A percentile compares a stretch with the other conserved stretches of the same genome.
These are phyloP conservation scores for Megathymus violae DNA, from an alignment of 1,140 invertebrate species.

Conservation along the genomic window DNA sequence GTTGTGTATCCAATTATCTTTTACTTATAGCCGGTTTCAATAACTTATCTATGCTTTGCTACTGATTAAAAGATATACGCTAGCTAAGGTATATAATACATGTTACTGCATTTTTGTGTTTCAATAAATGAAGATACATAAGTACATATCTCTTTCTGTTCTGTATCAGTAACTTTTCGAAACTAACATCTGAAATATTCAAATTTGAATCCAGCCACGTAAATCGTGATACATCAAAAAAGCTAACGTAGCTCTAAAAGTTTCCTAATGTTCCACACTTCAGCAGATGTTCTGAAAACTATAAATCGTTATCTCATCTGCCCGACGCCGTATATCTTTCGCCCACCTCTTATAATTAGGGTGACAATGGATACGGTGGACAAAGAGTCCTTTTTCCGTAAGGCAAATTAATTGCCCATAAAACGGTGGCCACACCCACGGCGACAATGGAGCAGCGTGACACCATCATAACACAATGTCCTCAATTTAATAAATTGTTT, in stretches of 20 bases:
- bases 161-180: too few species aligned
- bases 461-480: slow-evolving; percentile 7
- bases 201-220: background rate
- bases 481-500: slow-evolving; percentile 23
- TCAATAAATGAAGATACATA: too few species aligned
- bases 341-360: slow-evolving; percentile 36
- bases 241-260: slow-evolving; percentile 5
- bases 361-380: slow-evolving; percentile 39
- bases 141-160: too few species aligned
- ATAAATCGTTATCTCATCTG: slow-evolving; percentile 24
- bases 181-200: background rate
- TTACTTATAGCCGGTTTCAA: too few species aligned
- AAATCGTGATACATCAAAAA: slow-evolving; percentile 20
- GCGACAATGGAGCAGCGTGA: slow-evolving; percentile 30
- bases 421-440: slow-evolving; percentile 31
- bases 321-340: slow-evolving; percentile 31
- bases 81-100: too few species aligned
- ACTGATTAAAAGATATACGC: too few species aligned
- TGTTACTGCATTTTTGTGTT: too few species aligned
- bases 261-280: slow-evolving; percentile 24
- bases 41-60: too few species aligned
- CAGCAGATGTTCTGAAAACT: slow-evolving; percentile 13
- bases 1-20: too few species aligned
- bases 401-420: slow-evolving; percentile 37
- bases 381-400: slow-evolving; percentile 29